Evolutionary conservation across 1,140 invertebrate species (phyloP), one percentile per base, ranked within the genome.

Genomic region (Holotrichia oblita): DNA sequence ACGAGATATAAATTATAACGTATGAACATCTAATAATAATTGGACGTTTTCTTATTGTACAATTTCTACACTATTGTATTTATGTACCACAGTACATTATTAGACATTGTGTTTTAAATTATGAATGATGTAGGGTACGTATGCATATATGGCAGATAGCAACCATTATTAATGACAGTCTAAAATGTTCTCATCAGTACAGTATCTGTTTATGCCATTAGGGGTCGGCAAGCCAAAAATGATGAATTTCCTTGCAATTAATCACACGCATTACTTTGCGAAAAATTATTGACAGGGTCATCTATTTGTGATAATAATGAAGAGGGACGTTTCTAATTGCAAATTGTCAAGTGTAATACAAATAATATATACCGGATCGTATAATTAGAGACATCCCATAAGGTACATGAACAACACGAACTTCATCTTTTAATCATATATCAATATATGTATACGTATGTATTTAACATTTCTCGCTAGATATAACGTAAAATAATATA

Each of bases 201-300:
- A 64, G 61, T 64, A 64, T 64, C 61, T 64, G 61, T 64, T 64
- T 64, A 64, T 64, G 61, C 61, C 61, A 64, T 64, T 64, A 64
- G 61, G 61, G 61, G 6, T 27, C 61, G 61, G 61, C 17, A 64
- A 64, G 61, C 24, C 22, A 64, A 64, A 64, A 64, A 64, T 64
- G 61, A 64, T 64, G 61, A 22, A 64, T 64, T 27, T 64, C 20
- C 9, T 64, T 24, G 2, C 17, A 22, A 64, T 64, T 64, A 64
- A 64, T 64, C 61, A 64, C 24, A 3, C 22, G 61, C 61, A 17
- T 64, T 64, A 64, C 61, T 12, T 64, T 64, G 61, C 61, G 14
- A 64, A 64, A 64, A 64, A 64, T 24, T 64, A n/a, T n/a, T 22
- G 61, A 17, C 61, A 20, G 22, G 61, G 10, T 64, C 44, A 48